phyloP scores from a whole-genome alignment of 2,888 invertebrate genomes.

The Phasia obesa region DNA sequence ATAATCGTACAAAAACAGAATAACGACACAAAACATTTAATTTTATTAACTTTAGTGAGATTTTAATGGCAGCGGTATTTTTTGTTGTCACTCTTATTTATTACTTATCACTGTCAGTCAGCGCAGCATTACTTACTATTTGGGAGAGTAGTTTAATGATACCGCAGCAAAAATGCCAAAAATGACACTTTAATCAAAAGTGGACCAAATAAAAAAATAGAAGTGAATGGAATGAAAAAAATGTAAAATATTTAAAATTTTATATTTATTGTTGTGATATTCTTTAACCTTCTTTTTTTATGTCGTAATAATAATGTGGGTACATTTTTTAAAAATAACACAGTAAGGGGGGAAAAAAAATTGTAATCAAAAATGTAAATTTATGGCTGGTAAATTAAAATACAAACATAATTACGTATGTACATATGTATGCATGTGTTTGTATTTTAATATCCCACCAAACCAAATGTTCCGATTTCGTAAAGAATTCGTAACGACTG shows the following conservation, averaged over 20 bases:
- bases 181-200: no score
- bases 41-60: slow-evolving; percentile 51
- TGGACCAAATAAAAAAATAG: neutral
- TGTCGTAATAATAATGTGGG: slow-evolving; percentile 8
- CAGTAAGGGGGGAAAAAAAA: neutral
- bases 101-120: neutral
- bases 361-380: slow-evolving; percentile 63
- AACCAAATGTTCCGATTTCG: no score
- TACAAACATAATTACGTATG: slow-evolving; percentile 19
- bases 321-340: slow-evolving; percentile 12
- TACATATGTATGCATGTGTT: no score
- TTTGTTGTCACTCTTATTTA: slow-evolving; percentile 9
- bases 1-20: neutral
- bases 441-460: no score
- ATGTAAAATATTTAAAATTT: slow-evolving; percentile 16
- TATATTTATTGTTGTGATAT: slow-evolving; percentile 5
- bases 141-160: neutral
- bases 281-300: neutral
- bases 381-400: slow-evolving; percentile 53
- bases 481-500: no score
- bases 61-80: slow-evolving; percentile 51
- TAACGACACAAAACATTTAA: slow-evolving; percentile 30
- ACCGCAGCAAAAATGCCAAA: no score
- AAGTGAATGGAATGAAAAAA: neutral
- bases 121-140: neutral